Evolutionary conservation across 2,113 vertebrate genomes (phyloP).

Genomic region (Polypterus senegalus): DNA sequence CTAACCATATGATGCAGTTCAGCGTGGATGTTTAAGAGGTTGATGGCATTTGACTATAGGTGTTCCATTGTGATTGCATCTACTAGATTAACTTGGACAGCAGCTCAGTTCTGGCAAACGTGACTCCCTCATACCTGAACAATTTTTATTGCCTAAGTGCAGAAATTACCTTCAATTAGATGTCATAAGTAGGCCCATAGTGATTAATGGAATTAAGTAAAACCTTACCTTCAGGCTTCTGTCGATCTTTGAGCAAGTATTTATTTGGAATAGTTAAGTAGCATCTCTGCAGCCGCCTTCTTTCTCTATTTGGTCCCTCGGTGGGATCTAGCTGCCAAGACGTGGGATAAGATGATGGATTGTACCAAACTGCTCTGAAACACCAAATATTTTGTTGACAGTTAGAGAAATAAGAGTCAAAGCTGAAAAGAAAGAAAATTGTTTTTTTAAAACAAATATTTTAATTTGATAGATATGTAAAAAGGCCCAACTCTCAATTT

Average conservation of each 20-base stretch:
- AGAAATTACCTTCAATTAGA: too few relatives aligned
- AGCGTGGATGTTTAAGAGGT: not conserved
- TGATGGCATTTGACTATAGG: too few relatives aligned
- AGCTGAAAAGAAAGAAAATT: too few relatives aligned
- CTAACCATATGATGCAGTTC: not conserved
- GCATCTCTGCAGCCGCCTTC: constrained; percentile 84
- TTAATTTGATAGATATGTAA: too few relatives aligned
- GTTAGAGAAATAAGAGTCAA: too few relatives aligned
- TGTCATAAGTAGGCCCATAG: not conserved
- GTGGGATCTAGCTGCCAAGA: constrained; percentile 96
- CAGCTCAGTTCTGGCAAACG: not conserved
- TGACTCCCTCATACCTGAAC: not conserved
- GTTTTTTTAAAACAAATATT: too few relatives aligned
- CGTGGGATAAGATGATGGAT: constrained; percentile 76
- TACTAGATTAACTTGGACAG: too few relatives aligned
- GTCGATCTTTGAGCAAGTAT: constrained; percentile 83
- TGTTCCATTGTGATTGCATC: too few relatives aligned
- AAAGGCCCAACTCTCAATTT: too few relatives aligned
- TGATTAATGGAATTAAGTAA: not conserved
- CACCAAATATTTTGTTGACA: not conserved
- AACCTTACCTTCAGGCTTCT: constrained; percentile 69
- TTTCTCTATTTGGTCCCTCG: constrained; percentile 87
- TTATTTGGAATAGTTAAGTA: constrained; percentile 96
- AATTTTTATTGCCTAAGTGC: too few relatives aligned
- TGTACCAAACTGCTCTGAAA: constrained; percentile 84